These are phyloP conservation scores for Elanus axillaris DNA, from an alignment of 2,113 vertebrate species.

Conservation along the genomic window DNA sequence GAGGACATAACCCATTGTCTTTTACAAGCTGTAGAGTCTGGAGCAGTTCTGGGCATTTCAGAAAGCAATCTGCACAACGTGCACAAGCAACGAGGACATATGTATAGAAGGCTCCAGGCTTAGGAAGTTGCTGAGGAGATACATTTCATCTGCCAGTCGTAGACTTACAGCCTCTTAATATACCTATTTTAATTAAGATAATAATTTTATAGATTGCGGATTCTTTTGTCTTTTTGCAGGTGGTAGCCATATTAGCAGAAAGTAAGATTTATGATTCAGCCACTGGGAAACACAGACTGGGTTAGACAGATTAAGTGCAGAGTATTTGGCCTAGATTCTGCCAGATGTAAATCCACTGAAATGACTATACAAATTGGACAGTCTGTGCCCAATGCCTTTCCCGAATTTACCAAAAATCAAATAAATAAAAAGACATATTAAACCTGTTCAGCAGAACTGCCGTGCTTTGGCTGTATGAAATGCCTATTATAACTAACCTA, in stretches of 20 bases:
- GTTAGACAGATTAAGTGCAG: neutral
- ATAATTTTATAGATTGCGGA: neutral
- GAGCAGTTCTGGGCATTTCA: neutral
- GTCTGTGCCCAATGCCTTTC: neutral
- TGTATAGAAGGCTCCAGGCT: neutral
- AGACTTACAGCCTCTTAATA: neutral
- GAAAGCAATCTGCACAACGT: neutral
- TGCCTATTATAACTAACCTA: neutral
- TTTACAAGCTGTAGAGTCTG: neutral
- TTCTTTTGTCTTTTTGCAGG: neutral
- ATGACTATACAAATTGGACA: neutral
- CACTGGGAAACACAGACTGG: neutral
- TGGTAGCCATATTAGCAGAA: neutral
- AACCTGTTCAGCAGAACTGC: neutral
- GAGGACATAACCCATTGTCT: neutral
- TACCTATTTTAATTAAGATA: neutral
- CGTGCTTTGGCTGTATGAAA: neutral
- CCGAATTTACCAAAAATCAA: neutral
- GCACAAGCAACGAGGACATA: neutral
- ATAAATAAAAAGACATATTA: neutral
- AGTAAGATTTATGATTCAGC: neutral
- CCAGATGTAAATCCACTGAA: neutral
- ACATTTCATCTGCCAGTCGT: neutral
- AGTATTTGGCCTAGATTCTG: constrained; percentile 23
- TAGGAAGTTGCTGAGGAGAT: neutral